Evolutionary conservation across 2,888 invertebrate species (phyloP).

Genomic region (Stegana nigrithorax): DNA sequence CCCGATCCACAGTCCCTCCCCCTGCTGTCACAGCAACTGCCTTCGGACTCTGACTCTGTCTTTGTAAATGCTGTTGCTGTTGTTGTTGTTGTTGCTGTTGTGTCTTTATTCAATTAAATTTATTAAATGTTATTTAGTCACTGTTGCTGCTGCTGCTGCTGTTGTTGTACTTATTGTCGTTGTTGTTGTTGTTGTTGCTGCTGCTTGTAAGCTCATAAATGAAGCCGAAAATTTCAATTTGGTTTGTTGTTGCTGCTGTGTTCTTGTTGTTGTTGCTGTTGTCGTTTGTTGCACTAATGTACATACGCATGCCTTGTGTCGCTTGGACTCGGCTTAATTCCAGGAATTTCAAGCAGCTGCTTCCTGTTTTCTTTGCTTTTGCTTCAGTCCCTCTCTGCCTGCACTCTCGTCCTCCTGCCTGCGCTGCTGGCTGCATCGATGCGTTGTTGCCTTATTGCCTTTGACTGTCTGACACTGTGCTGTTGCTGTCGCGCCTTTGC

Average conservation of each 20-base stretch:
- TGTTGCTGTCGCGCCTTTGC: too few relatives aligned
- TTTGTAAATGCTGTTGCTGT: not conserved
- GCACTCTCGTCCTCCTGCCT: too few relatives aligned
- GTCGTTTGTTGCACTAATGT: not conserved
- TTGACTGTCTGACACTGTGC: too few relatives aligned
- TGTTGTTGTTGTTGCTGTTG: not conserved
- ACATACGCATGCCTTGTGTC: constrained; percentile 26
- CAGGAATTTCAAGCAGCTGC: constrained; percentile 59
- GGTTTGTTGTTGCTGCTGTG: constrained; percentile 9
- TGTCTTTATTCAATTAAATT: constrained; percentile 15
- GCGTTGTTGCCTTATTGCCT: too few relatives aligned
- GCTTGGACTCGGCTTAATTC: constrained; percentile 28
- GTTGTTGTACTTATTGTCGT: too few relatives aligned
- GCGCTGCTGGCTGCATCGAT: not conserved
- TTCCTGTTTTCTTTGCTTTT: constrained; percentile 40
- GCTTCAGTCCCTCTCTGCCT: too few relatives aligned
- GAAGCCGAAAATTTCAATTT: not conserved
- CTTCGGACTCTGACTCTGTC: not conserved
- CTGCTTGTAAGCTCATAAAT: constrained; percentile 12
- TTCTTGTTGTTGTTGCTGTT: not conserved
- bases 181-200: too few relatives aligned
- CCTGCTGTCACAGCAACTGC: too few relatives aligned
- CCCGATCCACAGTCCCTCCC: too few relatives aligned
- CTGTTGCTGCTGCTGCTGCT: too few relatives aligned
- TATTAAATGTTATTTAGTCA: constrained; percentile 7